Percentiles rank a stretch among this genome's conserved stretches.
Evolutionary conservation across 2,113 vertebrate genomes (phyloP).

Genomic region (Hyperoodon ampullatus): DNA sequence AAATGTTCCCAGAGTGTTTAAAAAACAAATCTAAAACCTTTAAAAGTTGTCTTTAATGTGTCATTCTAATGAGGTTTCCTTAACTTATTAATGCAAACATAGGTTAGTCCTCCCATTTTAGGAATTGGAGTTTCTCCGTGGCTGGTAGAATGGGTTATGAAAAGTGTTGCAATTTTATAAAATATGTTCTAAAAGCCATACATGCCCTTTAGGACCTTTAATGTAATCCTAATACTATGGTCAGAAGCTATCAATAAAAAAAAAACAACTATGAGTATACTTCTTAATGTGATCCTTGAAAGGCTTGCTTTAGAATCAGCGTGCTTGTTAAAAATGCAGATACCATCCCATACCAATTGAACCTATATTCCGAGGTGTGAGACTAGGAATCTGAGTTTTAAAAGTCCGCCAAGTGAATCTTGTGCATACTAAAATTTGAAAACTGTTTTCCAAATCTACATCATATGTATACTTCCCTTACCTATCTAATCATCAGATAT

Average conservation of each 20-base stretch:
- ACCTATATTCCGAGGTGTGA: not conserved
- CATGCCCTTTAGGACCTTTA: not conserved
- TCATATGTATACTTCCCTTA: not conserved
- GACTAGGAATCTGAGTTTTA: not conserved
- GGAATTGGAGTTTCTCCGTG: not conserved
- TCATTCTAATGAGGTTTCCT: not conserved
- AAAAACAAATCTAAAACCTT: not conserved
- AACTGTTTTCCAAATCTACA: not conserved
- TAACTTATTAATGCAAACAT: not conserved
- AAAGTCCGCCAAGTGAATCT: not conserved
- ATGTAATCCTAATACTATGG: not conserved
- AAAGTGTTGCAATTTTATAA: not conserved
- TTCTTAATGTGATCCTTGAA: not conserved
- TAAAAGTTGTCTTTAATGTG: not conserved
- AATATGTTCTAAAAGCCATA: not conserved
- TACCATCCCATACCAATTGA: not conserved
- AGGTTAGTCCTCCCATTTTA: not conserved
- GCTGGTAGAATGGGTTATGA: not conserved
- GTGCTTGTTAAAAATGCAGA: not conserved
- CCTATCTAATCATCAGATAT: not conserved
- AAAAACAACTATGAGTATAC: not conserved
- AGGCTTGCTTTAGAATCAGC: not conserved
- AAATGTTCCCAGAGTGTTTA: not conserved
- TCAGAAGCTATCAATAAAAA: not conserved
- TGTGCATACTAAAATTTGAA: not conserved